Base-by-base conservation (phyloP, 2,113 vertebrate genomes). In the Cyphomyrus discorhynchus region DNA sequence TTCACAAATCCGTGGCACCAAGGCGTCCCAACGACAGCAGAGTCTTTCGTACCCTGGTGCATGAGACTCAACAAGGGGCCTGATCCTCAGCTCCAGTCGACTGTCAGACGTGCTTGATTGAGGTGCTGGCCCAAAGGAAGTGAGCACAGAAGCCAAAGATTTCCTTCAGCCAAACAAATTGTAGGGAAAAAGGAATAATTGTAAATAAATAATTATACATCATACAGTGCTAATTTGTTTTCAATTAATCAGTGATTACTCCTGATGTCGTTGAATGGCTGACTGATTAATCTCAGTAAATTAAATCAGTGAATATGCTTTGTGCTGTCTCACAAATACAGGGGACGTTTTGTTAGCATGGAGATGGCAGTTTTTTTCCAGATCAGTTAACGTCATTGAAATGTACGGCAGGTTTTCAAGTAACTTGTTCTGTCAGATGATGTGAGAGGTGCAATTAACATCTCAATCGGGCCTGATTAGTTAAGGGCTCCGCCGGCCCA, bases 191-290 rank as follows among this genome's bases (percentile, higher is more conserved):
- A 19, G 17, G 74, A 42, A 80, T 80, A 39, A 80, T 19, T 80
- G 35, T 42, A 80, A 80, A 80, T 80, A n/a, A 80, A 80, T 80
- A 42, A 39, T 80, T 80, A 42, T 19, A 8, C 39, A 80, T 80
- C 6, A 80, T 42, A 80, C 74, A 42, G 74, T 19, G 31, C 35
- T 80, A 80, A 80, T 80, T 80, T 80, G 74, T 42, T 80, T 80
- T 80, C 74, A 80, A 80, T 80, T 80, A 80, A 80, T 80, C 74
- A 80, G 74, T 42, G 35, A 80, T 80, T 80, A 80, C 74, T 39
- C 74, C 27, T 70, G 74, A 42, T 80, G 74, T 42, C 2, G 35
- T 80, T 80, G 35, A 80, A 39, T 39, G 74, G 31, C 35, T 42
- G 74, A 19, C 74, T 80, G 74, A 80, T 80, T 80, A 80, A 80